phyloP scores from a whole-genome alignment of 2,113 vertebrate genomes.

The Phyllopteryx taeniolatus region DNA sequence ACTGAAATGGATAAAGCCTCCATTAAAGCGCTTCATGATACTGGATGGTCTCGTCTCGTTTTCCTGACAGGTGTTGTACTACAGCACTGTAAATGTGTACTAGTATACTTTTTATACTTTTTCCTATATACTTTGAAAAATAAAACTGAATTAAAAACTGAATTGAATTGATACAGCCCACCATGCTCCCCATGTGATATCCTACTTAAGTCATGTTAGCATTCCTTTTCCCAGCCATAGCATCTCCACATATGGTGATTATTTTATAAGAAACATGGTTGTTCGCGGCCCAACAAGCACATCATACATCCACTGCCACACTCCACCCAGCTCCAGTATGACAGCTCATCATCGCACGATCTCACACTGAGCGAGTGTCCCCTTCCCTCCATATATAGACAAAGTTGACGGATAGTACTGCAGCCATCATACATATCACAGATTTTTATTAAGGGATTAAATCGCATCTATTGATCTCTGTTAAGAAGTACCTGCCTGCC shows the following conservation, averaged over 20 bases:
- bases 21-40: too few species aligned
- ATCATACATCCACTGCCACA: slow-evolving; percentile 6
- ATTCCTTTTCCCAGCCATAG: not conserved
- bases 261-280: slow-evolving; percentile 13
- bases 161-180: not conserved
- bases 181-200: not conserved
- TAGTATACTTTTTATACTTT: not conserved
- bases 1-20: too few species aligned
- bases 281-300: slow-evolving; percentile 18
- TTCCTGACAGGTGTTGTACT: too few species aligned
- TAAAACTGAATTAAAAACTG: not conserved
- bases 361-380: slow-evolving; percentile 34
- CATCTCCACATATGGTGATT: slow-evolving; percentile 1
- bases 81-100: too few species aligned
- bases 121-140: too few species aligned
- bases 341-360: slow-evolving; percentile 42
- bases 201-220: not conserved
- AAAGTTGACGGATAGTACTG: slow-evolving; percentile 42
- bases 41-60: too few species aligned
- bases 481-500: slow-evolving; percentile 67
- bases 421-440: slow-evolving; percentile 57
- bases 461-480: slow-evolving; percentile 75
- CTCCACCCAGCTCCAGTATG: slow-evolving; percentile 10
- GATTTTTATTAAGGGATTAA: slow-evolving; percentile 70
- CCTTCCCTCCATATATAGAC: slow-evolving; percentile 26